Evolutionary conservation across 2,888 invertebrate genomes (phyloP).

Genomic region (Antitype chi): DNA sequence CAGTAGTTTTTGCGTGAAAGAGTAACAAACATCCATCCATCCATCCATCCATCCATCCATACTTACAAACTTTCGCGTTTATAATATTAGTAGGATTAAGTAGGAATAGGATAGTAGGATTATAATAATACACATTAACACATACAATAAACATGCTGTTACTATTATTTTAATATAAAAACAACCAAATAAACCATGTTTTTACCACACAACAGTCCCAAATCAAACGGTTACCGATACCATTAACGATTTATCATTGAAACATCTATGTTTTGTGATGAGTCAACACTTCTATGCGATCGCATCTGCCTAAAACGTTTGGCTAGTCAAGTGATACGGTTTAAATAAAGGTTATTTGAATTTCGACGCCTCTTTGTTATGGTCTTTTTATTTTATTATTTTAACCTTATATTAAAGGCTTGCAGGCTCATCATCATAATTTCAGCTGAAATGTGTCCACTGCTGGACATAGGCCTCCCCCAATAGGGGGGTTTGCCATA

Average conservation of each 20-base stretch:
- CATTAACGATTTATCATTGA: constrained; percentile 83
- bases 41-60: too few relatives aligned
- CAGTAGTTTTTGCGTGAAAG: too few relatives aligned
- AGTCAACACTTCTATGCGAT: constrained; percentile 70
- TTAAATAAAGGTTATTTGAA: constrained; percentile 22
- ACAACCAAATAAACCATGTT: constrained; percentile 24
- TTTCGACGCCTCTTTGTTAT: constrained; percentile 3
- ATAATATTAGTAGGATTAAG: too few relatives aligned
- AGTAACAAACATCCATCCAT: too few relatives aligned
- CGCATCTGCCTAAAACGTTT: constrained; percentile 64
- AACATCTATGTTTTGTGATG: constrained; percentile 86
- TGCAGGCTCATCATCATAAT: too few relatives aligned
- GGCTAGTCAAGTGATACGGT: constrained; percentile 19
- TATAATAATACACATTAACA: neutral
- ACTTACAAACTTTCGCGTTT: too few relatives aligned
- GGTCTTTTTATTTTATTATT: too few relatives aligned
- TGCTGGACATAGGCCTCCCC: too few relatives aligned
- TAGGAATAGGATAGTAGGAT: too few relatives aligned
- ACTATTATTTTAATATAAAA: neutral
- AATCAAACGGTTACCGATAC: constrained; percentile 71
- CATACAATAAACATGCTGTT: neutral
- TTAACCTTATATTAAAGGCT: too few relatives aligned
- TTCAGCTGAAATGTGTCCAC: too few relatives aligned
- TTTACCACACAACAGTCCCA: constrained; percentile 18
- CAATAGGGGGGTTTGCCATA: too few relatives aligned